A percentile compares a stretch with the other conserved stretches of the same genome.
These are phyloP conservation scores for Platysternon megacephalum DNA, from an alignment of 2,113 vertebrate species.

Conservation along the genomic window DNA sequence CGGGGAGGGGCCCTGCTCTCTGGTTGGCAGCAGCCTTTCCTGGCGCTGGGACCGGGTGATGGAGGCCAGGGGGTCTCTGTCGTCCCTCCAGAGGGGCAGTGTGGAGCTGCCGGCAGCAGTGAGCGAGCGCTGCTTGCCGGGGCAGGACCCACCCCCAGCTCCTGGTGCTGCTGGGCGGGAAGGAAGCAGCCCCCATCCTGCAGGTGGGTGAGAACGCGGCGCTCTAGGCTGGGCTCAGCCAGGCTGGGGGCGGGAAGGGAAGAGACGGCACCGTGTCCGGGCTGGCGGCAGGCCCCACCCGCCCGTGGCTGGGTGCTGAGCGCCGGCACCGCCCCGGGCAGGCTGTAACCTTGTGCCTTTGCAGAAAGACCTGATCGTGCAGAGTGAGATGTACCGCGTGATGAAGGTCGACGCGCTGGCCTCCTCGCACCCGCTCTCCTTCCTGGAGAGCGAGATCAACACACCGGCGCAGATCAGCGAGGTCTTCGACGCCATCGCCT, in stretches of 20 bases:
- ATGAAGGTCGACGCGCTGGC: conserved; percentile 87
- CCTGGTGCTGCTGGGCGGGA: not conserved
- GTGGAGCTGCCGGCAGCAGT: not conserved
- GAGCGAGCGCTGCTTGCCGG: not conserved
- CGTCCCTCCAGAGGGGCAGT: not conserved
- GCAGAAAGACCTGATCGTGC: conserved; percentile 89
- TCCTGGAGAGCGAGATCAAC: conserved; percentile 82
- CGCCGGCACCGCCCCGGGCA: fast-evolving
- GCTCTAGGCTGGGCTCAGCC: not conserved
- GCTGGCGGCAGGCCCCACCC: not conserved
- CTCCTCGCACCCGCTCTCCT: conserved; percentile 91
- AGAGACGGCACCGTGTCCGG: fast-evolving
- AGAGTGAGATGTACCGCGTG: conserved; percentile 83
- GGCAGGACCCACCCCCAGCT: not conserved
- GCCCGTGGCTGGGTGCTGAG: not conserved
- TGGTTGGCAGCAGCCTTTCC: not conserved
- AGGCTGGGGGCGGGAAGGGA: not conserved
- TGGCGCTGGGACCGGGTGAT: not conserved
- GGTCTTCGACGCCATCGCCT: conserved; percentile 90
- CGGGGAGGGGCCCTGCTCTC: not conserved
- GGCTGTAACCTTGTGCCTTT: not conserved
- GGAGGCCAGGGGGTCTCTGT: not conserved
- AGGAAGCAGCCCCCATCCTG: no score
- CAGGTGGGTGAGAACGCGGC: no score
- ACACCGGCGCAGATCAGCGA: conserved; percentile 88